Evolutionary conservation across 2,888 invertebrate species (phyloP).

Genomic region (Pemphredon lugubris): DNA sequence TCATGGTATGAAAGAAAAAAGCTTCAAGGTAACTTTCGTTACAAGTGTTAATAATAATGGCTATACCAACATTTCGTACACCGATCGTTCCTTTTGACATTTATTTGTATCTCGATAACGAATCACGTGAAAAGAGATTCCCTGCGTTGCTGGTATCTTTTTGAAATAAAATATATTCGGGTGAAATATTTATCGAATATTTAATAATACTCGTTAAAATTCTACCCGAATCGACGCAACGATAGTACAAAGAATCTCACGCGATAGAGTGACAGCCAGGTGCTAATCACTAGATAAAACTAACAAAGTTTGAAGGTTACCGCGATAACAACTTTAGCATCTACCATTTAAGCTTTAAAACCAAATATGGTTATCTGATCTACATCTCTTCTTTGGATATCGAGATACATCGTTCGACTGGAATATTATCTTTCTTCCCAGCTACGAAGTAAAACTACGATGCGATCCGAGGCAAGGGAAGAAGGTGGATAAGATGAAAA

Average conservation of each 20-base stretch:
- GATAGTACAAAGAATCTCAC: constrained; percentile 30
- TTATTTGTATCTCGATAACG: not conserved
- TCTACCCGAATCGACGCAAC: constrained; percentile 16
- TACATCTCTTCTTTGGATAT: constrained; percentile 26
- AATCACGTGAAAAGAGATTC: not conserved
- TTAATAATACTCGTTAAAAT: constrained; percentile 15
- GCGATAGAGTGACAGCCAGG: constrained; percentile 44
- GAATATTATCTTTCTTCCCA: no score
- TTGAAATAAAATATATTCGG: not conserved
- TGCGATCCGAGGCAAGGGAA: no score
- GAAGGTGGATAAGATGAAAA: no score
- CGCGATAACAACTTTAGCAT: constrained; percentile 49
- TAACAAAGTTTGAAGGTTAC: constrained; percentile 45
- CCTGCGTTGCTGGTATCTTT: not conserved
- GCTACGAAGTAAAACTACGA: no score
- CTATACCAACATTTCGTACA: constrained; percentile 2
- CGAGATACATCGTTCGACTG: constrained; percentile 13
- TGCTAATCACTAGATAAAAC: constrained; percentile 52
- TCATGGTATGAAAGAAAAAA: not conserved
- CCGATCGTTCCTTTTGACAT: constrained; percentile 21
- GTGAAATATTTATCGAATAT: constrained; percentile 3
- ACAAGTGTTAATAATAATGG: constrained; percentile 7
- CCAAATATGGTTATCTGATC: constrained; percentile 21
- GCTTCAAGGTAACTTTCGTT: constrained; percentile 28
- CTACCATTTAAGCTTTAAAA: constrained; percentile 52